A percentile compares a stretch with the other conserved stretches of the same genome.
Conservation (phyloP, 2,797 vertebrate species). For the Lithobates sylvaticus region DNA sequence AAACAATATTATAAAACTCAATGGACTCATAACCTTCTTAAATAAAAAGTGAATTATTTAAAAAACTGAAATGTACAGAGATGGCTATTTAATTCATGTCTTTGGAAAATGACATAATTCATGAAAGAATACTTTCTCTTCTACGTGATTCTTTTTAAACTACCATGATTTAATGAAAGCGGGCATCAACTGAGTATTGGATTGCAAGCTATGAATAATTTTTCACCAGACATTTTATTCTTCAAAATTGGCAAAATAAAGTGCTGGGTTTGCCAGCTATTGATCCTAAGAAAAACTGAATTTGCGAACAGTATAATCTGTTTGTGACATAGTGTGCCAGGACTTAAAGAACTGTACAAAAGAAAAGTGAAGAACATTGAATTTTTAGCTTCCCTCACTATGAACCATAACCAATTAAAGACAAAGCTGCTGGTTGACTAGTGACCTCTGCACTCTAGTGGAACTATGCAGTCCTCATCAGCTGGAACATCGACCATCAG, state of each 20-base stretch:
- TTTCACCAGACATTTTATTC: constrained; percentile 64
- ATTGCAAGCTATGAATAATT: constrained; percentile 64
- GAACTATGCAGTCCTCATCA: too few relatives aligned
- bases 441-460: too few relatives aligned
- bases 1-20: not conserved
- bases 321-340: constrained; percentile 60
- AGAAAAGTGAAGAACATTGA: not conserved
- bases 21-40: not conserved
- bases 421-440: not conserved
- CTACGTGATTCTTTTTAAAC: not conserved
- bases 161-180: not conserved
- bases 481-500: too few relatives aligned
- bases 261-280: constrained; percentile 66
- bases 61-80: not conserved
- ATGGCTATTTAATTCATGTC: constrained; percentile 14
- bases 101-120: not conserved
- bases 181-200: constrained; percentile 49
- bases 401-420: not conserved
- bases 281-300: constrained; percentile 65
- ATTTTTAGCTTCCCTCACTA: not conserved
- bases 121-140: constrained; percentile 12
- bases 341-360: not conserved
- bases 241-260: constrained; percentile 71
- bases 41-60: not conserved
- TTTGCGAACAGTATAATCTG: constrained; percentile 63